These are phyloP conservation scores for Diloba caeruleocephala DNA, from an alignment of 2,888 invertebrate species.

Conservation along the genomic window DNA sequence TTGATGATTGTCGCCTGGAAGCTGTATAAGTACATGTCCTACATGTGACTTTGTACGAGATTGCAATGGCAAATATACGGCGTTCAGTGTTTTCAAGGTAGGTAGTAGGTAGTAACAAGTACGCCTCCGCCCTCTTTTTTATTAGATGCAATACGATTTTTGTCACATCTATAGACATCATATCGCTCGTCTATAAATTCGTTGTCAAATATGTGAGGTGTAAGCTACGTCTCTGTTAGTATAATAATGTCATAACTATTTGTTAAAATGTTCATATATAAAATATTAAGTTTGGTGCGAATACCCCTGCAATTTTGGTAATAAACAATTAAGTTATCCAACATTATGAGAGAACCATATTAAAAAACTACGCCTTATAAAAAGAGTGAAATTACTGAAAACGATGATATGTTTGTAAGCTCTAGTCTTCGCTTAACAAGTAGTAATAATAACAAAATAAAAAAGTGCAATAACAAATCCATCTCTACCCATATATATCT, in stretches of 20 bases:
- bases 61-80: background rate
- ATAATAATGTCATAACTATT: conserved; percentile 3
- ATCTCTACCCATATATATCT: too few species aligned
- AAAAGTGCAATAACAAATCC: too few species aligned
- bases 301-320: conserved; percentile 7
- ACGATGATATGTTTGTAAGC: too few species aligned
- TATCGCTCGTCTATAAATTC: conserved; percentile 2
- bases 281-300: background rate
- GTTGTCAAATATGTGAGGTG: background rate
- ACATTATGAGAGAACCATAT: background rate
- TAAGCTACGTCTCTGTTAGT: conserved; percentile 1
- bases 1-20: background rate
- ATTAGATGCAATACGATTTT: background rate
- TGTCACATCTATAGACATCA: background rate
- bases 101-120: background rate
- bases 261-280: conserved; percentile 1
- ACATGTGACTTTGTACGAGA: background rate
- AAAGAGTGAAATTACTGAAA: background rate
- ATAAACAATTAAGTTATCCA: background rate
- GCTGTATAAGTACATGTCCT: background rate
- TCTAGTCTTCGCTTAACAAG: too few species aligned
- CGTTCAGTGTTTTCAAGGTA: background rate
- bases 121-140: background rate
- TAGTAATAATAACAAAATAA: too few species aligned
- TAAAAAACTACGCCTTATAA: background rate